These are phyloP conservation scores for Hippocampus abdominalis DNA, from an alignment of 2,113 vertebrate species.

Conservation along the genomic window DNA sequence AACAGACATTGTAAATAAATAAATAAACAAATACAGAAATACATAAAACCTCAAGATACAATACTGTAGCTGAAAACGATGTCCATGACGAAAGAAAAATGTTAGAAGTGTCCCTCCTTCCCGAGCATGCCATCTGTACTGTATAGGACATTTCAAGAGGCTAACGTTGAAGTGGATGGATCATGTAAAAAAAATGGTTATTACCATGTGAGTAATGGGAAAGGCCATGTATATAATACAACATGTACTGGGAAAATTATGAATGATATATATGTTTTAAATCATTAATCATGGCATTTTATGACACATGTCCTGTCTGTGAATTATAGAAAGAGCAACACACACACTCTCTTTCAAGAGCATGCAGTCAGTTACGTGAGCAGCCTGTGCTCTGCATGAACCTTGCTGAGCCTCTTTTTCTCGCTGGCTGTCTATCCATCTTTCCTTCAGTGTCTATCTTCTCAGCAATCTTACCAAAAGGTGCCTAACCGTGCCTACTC, in stretches of 20 bases:
- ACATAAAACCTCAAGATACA: not conserved
- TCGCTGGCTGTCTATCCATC: constrained; percentile 44
- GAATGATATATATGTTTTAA: not conserved
- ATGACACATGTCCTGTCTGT: too few species aligned
- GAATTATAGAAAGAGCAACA: not conserved
- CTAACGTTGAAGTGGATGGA: not conserved
- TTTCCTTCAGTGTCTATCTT: constrained; percentile 30
- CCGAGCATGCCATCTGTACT: not conserved
- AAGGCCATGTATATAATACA: not conserved
- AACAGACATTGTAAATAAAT: not conserved
- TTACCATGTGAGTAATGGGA: not conserved
- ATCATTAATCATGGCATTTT: not conserved
- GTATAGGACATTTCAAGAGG: not conserved
- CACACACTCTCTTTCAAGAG: constrained; percentile 36
- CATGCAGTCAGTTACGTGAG: constrained; percentile 43
- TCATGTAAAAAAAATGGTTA: not conserved
- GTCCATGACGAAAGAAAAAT: not conserved
- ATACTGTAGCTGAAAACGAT: not conserved
- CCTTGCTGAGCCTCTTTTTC: constrained; percentile 31
- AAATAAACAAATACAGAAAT: not conserved
- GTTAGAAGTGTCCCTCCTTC: too few species aligned
- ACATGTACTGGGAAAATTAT: not conserved
- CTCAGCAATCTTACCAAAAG: constrained; percentile 21
- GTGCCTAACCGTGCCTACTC: constrained; percentile 20
- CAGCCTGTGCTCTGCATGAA: constrained; percentile 57